Evolutionary conservation across 2,797 vertebrate genomes (phyloP).

Genomic region (Poecilia velifera): DNA sequence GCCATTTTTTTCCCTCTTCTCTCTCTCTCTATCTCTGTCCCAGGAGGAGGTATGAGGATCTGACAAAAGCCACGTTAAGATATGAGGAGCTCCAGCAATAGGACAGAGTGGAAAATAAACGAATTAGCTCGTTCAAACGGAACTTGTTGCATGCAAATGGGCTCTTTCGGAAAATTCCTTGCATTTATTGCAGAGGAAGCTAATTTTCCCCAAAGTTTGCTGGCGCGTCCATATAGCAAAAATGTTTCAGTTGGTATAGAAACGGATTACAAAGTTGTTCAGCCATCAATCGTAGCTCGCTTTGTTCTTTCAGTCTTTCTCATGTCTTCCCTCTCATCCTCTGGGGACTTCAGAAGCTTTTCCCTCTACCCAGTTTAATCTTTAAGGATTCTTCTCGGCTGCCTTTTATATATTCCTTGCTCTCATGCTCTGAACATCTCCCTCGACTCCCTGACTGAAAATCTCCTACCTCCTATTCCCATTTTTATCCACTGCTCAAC

Average conservation of each 20-base stretch:
- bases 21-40: constrained; percentile 3
- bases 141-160: constrained; percentile 16
- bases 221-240: background rate
- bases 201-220: background rate
- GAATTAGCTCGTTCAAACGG: background rate
- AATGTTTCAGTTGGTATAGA: background rate
- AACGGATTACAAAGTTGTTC: constrained; percentile 9
- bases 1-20: constrained; percentile 30
- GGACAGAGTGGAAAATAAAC: background rate
- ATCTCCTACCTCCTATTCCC: constrained; percentile 8
- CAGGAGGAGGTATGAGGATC: constrained; percentile 20
- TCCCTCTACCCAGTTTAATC: constrained; percentile 37
- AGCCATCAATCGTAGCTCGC: background rate
- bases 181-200: background rate
- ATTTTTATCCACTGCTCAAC: constrained; percentile 22
- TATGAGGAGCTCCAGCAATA: constrained; percentile 5
- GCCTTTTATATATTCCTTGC: constrained; percentile 31
- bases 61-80: constrained; percentile 7
- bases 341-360: constrained; percentile 32
- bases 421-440: constrained; percentile 20
- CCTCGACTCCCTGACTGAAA: constrained; percentile 6
- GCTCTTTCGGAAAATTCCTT: background rate
- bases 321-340: constrained; percentile 21
- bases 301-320: constrained; percentile 21
- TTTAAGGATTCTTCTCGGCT: constrained; percentile 36